Evolutionary conservation across 2,888 invertebrate genomes (phyloP).

Genomic region (Aleiodes leptofemur): DNA sequence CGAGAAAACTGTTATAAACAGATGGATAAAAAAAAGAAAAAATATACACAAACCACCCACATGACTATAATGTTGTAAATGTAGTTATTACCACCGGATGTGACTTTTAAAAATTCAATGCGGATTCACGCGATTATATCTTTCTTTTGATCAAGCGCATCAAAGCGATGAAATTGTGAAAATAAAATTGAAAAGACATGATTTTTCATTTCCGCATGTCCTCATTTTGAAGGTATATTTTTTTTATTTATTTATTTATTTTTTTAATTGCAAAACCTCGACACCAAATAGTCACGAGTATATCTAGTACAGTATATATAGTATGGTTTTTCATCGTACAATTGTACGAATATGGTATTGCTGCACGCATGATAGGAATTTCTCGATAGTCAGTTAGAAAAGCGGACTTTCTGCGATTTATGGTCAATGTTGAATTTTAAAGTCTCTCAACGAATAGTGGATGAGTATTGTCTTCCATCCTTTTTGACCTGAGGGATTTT

Average conservation of each 20-base stretch:
- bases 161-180: slow-evolving; percentile 40
- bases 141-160: background rate
- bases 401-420: slow-evolving; percentile 55
- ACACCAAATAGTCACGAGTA: slow-evolving; percentile 36
- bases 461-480: slow-evolving; percentile 30
- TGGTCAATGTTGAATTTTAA: slow-evolving; percentile 15
- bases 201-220: slow-evolving; percentile 31
- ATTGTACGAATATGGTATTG: slow-evolving; percentile 61
- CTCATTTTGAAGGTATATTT: slow-evolving; percentile 13
- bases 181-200: slow-evolving; percentile 12
- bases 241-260: slow-evolving; percentile 38
- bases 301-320: slow-evolving; percentile 37
- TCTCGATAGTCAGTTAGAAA: slow-evolving; percentile 63
- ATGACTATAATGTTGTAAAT: background rate
- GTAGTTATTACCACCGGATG: slow-evolving; percentile 28
- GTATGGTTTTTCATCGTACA: background rate
- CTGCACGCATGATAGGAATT: slow-evolving; percentile 66
- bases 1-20: slow-evolving; percentile 9
- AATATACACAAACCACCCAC: slow-evolving; percentile 9
- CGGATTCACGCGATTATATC: slow-evolving; percentile 7
- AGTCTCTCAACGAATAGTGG: background rate
- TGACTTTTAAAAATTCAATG: slow-evolving; percentile 8
- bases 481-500: background rate
- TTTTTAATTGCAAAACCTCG: slow-evolving; percentile 6
- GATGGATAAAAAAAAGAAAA: background rate